Evolutionary conservation across 2,797 vertebrate genomes (phyloP), one percentile per base, ranked within the genome.

Genomic region (Emydoidea blandingii): DNA sequence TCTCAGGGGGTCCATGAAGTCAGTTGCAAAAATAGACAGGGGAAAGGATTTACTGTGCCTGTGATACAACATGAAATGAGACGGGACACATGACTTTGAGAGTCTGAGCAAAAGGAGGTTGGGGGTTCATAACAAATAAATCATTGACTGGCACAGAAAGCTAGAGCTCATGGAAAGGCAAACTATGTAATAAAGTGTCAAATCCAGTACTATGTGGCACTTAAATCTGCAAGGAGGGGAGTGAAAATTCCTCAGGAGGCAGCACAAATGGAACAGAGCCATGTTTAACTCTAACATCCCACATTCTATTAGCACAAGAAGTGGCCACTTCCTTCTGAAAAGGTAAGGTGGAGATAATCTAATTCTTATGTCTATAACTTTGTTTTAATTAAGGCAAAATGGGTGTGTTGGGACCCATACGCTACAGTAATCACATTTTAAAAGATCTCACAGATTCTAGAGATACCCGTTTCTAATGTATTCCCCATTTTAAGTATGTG

Each of bases 91-190:
- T 31, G 25, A 34, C 18, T 41, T 62, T 44, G 52, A 79, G 86
- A 29, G 14, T 1, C 37, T n/a, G 1, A 29, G 12, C 27, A 29
- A 78, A 78, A 72, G n/a, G 14, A 78, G 27, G 8, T 78, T 78
- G 74, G 25, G 47, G 25, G 25, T 78, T 78, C 74, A 78, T 78
- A 78, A 49, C 44, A 31, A 49, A 72, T 72, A 72, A 72, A 78
- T 78, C 47, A 4, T 31, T 0, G 11, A 2, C 0, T 0, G 1
- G 5, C 54, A 7, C 21, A 79, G 23, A 3, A 74, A 62, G 12
- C 1, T 56, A 52, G 31, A 79, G 8, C 16, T 54, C 29, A 47
- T 59, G 23, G 56, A 53, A 88, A 85, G 7, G 11, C 16, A 27
- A 62, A 11, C 2, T 53, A 47, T 49, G 2, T 29, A 5, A 47